Base-by-base conservation (phyloP, 2,888 invertebrate genomes). In the Hyposoter dolosus region DNA sequence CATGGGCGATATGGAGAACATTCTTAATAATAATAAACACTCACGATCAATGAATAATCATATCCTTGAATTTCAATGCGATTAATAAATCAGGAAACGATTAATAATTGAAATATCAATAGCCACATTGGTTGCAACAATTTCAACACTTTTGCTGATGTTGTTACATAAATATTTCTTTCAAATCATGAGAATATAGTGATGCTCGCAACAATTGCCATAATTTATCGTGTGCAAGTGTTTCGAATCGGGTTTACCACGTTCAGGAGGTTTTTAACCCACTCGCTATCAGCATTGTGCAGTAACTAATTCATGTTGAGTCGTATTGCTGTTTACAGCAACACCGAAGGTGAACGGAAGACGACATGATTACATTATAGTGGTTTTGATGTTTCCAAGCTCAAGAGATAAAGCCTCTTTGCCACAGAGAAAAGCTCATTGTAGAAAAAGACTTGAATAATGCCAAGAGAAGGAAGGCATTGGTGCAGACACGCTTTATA, bases 331-430 rank as follows among this genome's bases (percentile, higher is more conserved):
- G 45, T 76, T 17, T 47, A 81, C 43, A 74, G n/a, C 56, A 28
- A 53, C 35, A 40, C 35, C 23, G 17, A 47, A 23, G 17, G 66
- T 19, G 60, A 32, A 28, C 1, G 17, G 17, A 47, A 43, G 69
- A 77, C 65, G 69, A 65, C 71, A 50, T 40, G 23, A 68, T 68
- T 60, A 77, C 65, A 69, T 80, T 79, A 76, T 79, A 74, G 80
- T 68, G 43, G 19, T 66, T 76, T 84, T 32, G 28, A 32, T n/a
- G 69, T 68, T 17, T 10, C 23, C 68, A 28, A 28, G 68, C 43
- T 60, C 9, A 15, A 1, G n/a, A n/a, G 32, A 17, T 68, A 28
- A 1, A 17, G 60, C 79, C 45, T 60, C 45, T 71, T 69, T 79
- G 19, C 40, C 12, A 15, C 28, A 9, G 28, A 7, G 56, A 10